These are phyloP conservation scores for Apis laboriosa DNA, from an alignment of 1,140 invertebrate genomes.

Conservation along the genomic window DNA sequence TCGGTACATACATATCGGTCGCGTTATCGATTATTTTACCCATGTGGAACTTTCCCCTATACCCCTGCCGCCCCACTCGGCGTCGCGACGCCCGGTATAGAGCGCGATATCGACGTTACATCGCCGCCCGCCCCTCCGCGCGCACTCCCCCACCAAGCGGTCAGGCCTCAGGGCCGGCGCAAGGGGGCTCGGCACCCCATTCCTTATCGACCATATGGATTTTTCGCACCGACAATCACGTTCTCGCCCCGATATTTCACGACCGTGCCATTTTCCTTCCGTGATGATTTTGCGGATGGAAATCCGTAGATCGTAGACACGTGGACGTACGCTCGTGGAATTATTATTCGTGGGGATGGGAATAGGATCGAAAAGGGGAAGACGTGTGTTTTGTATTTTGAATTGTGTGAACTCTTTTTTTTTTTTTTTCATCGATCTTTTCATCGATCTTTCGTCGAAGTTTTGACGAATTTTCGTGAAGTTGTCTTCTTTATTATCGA, in stretches of 20 bases:
- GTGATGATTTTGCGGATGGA: too few relatives aligned
- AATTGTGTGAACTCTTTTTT: too few relatives aligned
- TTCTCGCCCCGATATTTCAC: neutral
- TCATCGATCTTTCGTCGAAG: too few relatives aligned
- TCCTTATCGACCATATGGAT: neutral
- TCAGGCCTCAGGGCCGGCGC: conserved; percentile 53
- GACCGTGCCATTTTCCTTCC: neutral
- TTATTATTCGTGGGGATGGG: too few relatives aligned
- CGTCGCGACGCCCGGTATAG: conserved; percentile 77
- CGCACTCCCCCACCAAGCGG: neutral
- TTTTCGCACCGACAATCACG: neutral
- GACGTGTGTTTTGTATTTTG: too few relatives aligned
- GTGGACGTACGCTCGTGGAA: too few relatives aligned
- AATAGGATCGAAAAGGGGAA: too few relatives aligned
- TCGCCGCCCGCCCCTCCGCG: conserved; percentile 61
- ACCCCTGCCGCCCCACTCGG: conserved; percentile 67
- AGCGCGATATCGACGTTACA: conserved; percentile 81
- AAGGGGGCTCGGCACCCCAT: conserved; percentile 23
- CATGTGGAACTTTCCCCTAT: conserved; percentile 78
- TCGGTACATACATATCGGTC: conserved; percentile 74
- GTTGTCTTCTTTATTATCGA: too few relatives aligned
- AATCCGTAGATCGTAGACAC: too few relatives aligned
- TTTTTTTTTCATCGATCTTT: too few relatives aligned
- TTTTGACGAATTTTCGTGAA: too few relatives aligned
- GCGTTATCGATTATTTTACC: conserved; percentile 80